These are phyloP conservation scores for Merluccius polli DNA, from an alignment of 2,797 vertebrate species.

Conservation along the genomic window DNA sequence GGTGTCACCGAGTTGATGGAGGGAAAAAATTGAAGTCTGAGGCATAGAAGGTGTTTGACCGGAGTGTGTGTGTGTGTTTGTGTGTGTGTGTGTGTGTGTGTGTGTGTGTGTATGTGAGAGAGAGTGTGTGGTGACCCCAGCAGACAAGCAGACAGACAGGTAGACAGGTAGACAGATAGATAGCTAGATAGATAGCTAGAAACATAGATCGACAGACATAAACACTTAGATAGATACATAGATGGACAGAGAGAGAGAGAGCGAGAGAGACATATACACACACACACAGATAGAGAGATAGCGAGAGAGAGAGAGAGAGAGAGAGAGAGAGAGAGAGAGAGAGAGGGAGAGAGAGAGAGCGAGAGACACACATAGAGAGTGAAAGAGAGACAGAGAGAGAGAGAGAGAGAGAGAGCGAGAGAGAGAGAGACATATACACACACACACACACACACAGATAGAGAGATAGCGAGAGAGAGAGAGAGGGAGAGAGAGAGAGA, in stretches of 20 bases:
- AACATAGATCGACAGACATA: not conserved
- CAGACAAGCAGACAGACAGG: not conserved
- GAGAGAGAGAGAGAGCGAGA: not conserved
- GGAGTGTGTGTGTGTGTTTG: slow-evolving; percentile 37
- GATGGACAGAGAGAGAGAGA: not conserved
- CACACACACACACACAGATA: too few species aligned
- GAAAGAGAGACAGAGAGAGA: slow-evolving; percentile 12
- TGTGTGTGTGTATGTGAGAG: slow-evolving; percentile 29
- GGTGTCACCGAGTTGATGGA: slow-evolving; percentile 75
- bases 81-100: slow-evolving; percentile 29
- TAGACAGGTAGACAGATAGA: not conserved
- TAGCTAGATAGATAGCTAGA: too few species aligned
- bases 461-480: too few species aligned
- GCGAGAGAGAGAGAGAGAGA: too few species aligned
- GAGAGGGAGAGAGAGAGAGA: not conserved
- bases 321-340: not conserved
- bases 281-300: not conserved
- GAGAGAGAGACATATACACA: not conserved
- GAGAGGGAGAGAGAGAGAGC: not conserved
- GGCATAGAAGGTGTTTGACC: slow-evolving; percentile 57
- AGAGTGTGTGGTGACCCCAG: slow-evolving; percentile 4
- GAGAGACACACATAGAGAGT: not conserved
- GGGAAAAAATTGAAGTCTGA: slow-evolving; percentile 66
- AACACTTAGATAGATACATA: not conserved
- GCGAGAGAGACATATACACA: not conserved